Base-by-base conservation (phyloP, 2,888 invertebrate genomes). In the Allygus modestus region DNA sequence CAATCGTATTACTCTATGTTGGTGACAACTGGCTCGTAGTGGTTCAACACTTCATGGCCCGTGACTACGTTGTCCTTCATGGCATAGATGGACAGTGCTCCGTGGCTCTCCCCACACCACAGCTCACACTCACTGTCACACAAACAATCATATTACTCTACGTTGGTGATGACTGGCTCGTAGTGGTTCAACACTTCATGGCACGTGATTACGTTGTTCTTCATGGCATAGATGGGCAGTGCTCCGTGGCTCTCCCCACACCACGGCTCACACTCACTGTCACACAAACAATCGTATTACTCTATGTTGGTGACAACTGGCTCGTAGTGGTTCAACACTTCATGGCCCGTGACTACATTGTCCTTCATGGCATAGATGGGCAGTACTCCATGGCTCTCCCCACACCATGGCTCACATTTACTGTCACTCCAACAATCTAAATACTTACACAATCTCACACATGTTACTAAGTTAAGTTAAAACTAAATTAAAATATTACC, bases 91-190 rank as follows among this genome's bases (percentile, higher is more conserved):
- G 95, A 94, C 86, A 98, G 94, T 82, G 94, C 94, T 0, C 96
- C 97, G 85, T 94, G 93, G 41, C 93, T 93, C 88, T 97, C 97
- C 0, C 98, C 98, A 88, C 97, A 96, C 98, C 98, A 98, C 20
- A 98, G 90, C 89, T 97, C 96, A 88, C 94, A 93, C 28, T 90
- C 87, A 0, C 87, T 87, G 79, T 7, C 51, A 84, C 46, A 73
- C 20, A 58, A 15, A 92, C 61, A 97, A 91, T 87, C 96, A 94
- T 41, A 95, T 92, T 0, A 96, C 96, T 94, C 94, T 17, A 94
- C 91, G 86, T 93, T 93, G 86, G 93, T 92, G 65, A 93, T 92
- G 9, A 91, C 91, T 71, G 91, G 93, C 88, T 92, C 91, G 87
- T 92, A 92, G 89, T 95, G 95, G 85, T 92, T 92, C 84, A 95